Evolutionary conservation across 2,113 vertebrate genomes (phyloP).

Genomic region (Corythoichthys haematopterus): DNA sequence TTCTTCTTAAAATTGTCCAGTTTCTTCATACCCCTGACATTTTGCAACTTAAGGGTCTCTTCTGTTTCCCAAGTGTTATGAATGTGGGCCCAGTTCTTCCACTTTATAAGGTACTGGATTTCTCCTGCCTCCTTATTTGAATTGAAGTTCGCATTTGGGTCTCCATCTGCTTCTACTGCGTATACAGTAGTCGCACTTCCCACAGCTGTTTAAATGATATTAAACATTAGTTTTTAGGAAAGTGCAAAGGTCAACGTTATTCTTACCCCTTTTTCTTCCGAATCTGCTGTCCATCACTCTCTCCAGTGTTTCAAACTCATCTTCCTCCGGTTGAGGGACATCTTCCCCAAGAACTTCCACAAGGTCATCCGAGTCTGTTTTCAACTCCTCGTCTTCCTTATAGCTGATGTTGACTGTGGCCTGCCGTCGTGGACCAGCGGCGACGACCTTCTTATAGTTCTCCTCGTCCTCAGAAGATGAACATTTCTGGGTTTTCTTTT

Average conservation of each 20-base stretch:
- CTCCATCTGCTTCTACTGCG: slow-evolving; percentile 92
- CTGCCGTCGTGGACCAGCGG: slow-evolving; percentile 86
- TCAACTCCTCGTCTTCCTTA: slow-evolving; percentile 95
- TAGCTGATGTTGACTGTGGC: slow-evolving; percentile 97
- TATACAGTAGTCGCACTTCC: slow-evolving; percentile 95
- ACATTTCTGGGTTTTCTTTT: slow-evolving; percentile 79
- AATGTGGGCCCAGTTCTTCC: slow-evolving; percentile 99
- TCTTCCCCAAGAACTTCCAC: slow-evolving; percentile 93
- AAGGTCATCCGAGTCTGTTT: slow-evolving; percentile 95
- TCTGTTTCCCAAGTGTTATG: slow-evolving; percentile 99
- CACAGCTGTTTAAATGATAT: slow-evolving; percentile 69
- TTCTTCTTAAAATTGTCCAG: slow-evolving; percentile 98
- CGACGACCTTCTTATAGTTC: slow-evolving; percentile 76
- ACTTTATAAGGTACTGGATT: slow-evolving; percentile 93
- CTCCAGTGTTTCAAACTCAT: slow-evolving; percentile 97
- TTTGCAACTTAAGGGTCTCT: slow-evolving; percentile 91
- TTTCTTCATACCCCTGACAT: slow-evolving; percentile 98
- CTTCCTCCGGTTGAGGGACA: slow-evolving; percentile 90
- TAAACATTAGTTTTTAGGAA: background rate
- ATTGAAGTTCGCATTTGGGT: slow-evolving; percentile 86
- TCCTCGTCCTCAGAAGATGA: slow-evolving; percentile 84
- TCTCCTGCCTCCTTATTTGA: slow-evolving; percentile 83
- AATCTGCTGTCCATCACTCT: slow-evolving; percentile 89
- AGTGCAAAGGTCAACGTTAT: background rate
- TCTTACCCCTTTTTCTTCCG: slow-evolving; percentile 87